Conservation (phyloP, 2,113 vertebrate species). For the Leucopsar rothschildi region DNA sequence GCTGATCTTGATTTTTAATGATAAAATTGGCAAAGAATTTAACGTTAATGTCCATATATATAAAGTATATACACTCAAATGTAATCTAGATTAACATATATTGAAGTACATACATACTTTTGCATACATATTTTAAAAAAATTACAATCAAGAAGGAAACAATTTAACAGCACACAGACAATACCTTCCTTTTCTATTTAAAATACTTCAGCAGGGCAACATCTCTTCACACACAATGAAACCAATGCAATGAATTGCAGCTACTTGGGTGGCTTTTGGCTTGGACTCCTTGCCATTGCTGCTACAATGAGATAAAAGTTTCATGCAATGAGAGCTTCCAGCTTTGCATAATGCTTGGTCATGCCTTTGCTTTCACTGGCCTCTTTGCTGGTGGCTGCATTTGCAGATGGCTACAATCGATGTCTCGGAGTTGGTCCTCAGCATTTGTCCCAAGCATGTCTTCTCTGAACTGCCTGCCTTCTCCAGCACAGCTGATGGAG, state of each 20-base stretch:
- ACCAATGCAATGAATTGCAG: background rate
- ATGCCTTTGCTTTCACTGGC: background rate
- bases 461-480: background rate
- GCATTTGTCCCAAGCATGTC: rapidly evolving
- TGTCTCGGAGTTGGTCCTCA: background rate
- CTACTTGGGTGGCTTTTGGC: background rate
- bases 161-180: background rate
- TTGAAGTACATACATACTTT: background rate
- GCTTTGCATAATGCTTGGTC: background rate
- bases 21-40: background rate
- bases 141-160: background rate
- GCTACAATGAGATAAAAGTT: background rate
- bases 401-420: background rate
- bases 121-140: background rate
- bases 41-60: background rate
- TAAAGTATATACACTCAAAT: background rate
- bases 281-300: background rate
- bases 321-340: background rate
- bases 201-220: background rate
- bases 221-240: background rate
- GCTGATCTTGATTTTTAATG: background rate
- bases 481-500: too few species aligned
- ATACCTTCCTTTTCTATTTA: background rate
- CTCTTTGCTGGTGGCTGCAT: background rate
- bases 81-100: background rate